A percentile compares a stretch with the other conserved stretches of the same genome.
Conservation (phyloP, 2,888 invertebrate species). For the Merodon equestris region DNA sequence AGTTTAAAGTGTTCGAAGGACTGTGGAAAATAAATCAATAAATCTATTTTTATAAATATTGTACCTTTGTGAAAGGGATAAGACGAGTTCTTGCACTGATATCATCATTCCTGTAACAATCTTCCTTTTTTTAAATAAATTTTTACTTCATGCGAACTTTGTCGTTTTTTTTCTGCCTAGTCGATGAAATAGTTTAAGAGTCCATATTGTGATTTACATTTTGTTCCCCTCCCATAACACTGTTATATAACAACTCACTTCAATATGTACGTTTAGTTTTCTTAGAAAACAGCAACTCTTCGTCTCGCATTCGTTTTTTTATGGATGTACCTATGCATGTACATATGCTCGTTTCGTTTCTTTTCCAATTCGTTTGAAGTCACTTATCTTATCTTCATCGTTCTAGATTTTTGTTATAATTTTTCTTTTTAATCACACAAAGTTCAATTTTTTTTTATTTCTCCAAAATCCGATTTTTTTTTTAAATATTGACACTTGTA, state of each 20-base stretch:
- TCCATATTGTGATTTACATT: constrained; percentile 27
- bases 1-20: not conserved
- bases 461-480: not conserved
- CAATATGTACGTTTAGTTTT: constrained; percentile 35
- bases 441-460: constrained; percentile 39
- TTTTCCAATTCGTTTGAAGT: constrained; percentile 25
- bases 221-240: constrained; percentile 7
- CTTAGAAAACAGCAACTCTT: constrained; percentile 34
- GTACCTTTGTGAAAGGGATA: constrained; percentile 20
- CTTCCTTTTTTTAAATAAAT: too few relatives aligned
- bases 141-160: too few relatives aligned
- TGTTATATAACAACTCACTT: constrained; percentile 66
- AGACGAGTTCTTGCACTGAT: not conserved
- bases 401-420: constrained; percentile 49
- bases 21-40: not conserved
- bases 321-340: constrained; percentile 21
- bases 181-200: constrained; percentile 23
- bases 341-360: not conserved
- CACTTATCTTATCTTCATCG: constrained; percentile 66
- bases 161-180: not conserved
- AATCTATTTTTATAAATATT: constrained; percentile 36
- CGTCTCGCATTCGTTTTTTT: constrained; percentile 40
- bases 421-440: constrained; percentile 9
- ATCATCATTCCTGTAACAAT: too few relatives aligned
- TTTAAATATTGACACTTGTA: constrained; percentile 36